Evolutionary conservation across 1,140 invertebrate species (phyloP).

Genomic region (Glomeris maerens): DNA sequence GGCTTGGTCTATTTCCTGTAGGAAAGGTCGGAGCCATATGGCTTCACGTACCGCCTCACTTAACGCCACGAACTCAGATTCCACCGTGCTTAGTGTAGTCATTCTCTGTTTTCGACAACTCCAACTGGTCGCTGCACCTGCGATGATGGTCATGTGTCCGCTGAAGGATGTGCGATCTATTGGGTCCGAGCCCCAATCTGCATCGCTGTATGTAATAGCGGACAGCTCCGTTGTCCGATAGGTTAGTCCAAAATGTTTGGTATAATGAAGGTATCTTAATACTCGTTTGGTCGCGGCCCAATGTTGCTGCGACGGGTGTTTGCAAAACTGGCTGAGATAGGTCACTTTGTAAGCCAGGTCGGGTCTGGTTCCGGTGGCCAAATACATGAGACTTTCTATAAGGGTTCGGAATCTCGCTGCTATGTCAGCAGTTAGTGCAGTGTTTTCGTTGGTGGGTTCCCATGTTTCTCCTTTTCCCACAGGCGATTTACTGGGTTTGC

Average conservation of each 20-base stretch:
- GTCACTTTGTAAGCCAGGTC: slow-evolving; percentile 2
- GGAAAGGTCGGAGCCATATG: slow-evolving; percentile 12
- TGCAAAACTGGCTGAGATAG: slow-evolving; percentile 1
- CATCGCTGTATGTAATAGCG: no score
- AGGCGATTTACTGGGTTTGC: background rate
- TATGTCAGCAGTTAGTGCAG: background rate
- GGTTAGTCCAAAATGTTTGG: background rate
- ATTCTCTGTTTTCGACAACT: slow-evolving; percentile 10
- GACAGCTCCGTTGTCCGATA: background rate
- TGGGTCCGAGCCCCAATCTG: no score
- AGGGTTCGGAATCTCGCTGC: background rate
- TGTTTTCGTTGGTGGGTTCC: no score
- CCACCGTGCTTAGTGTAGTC: slow-evolving; percentile 13
- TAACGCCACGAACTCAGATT: slow-evolving; percentile 15
- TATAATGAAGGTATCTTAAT: slow-evolving; percentile 8
- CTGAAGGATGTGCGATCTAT: slow-evolving; percentile 12
- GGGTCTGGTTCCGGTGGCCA: no score
- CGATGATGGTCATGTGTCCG: slow-evolving; percentile 12
- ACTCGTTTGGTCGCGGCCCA: slow-evolving; percentile 1
- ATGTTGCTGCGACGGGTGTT: slow-evolving; percentile 7
- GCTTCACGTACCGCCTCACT: slow-evolving; percentile 11
- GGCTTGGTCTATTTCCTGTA: background rate
- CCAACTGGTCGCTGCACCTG: slow-evolving; percentile 9
- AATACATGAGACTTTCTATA: slow-evolving; percentile 3
- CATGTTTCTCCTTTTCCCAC: background rate